Base-by-base conservation (phyloP, 2,888 invertebrate genomes). In the Miltochrista miniata region DNA sequence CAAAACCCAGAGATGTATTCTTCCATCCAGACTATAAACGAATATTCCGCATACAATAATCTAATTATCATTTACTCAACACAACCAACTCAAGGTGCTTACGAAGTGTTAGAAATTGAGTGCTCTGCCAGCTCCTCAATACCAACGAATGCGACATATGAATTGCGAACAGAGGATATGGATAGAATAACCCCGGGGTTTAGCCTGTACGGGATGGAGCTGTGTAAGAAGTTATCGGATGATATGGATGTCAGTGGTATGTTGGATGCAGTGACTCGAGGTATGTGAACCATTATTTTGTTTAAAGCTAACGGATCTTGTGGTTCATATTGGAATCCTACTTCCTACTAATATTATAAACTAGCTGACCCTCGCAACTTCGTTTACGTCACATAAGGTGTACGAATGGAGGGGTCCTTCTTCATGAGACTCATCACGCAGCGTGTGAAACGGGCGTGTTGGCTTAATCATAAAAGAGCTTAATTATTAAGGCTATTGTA, bases 211-310 rank as follows among this genome's bases (percentile, higher is more conserved):
- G 85, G 83, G 0, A 85, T 84, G 40, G 84, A 86, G 0, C 66
- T 93, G 45, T 87, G 90, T 61, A 77, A 78, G 1, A 79, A 89
- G 51, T 56, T 93, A 29, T 70, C 64, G 5, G 83, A 89, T 12
- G 78, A 90, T 58, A 63, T 83, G 37, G 88, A 92, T 69, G 80
- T 93, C 24, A 83, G 83, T 54, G 71, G 76, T 39, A 76, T 93
- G 51, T 61, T 93, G 54, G 87, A 91, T 67, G 86, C 81, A 63
- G 90, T 93, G 14, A 90, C 92, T 77, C 82, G 75, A 79, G 92
- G 93, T 92, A 70, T 4, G 35, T 30, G 35, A 29, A 33, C 7
- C 0, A 24, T 12, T 12, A 15, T 18, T 29, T 33, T 5, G 2
- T 2, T 24, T 4, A n/a, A n/a, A n/a, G n/a, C n/a, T n/a, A n/a